Evolutionary conservation across 2,888 invertebrate genomes (phyloP), one percentile per base, ranked within the genome.

Genomic region (Helicoverpa assulta): DNA sequence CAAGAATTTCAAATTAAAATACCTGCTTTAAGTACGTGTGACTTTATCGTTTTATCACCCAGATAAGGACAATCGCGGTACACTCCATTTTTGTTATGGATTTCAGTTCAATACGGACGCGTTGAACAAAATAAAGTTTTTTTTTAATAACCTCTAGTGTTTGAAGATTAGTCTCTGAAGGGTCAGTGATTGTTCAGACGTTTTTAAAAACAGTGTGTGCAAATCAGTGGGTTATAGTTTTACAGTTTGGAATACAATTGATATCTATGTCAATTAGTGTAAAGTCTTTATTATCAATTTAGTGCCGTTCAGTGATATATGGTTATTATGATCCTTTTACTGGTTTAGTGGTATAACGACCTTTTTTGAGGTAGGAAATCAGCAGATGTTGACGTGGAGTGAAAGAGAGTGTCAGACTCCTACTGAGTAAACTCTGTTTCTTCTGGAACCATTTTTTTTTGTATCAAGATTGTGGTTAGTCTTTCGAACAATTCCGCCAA

Each of bases 21-120:
- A 67, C 66, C 63, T 67, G 58, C 59, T 50, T 62, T n/a, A 47
- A 57, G 33, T 77, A 64, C 51, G 57, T 50, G 62, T 16, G 5
- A 0, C 3, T 21, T 62, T 76, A 77, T 77, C 78, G 5, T n/a
- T 5, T 67, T 77, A 73, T 73, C 56, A 19, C 18, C 4, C 18
- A 66, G 68, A 77, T 66, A 76, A 16, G 7, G n/a, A 26, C 40
- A 19, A 63, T 73, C 73, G 77, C 59, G 40, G 59, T 50, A 33
- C 58, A 58, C 26, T 53, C 53, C 56, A 77, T 66, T 76, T 26
- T 73, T 65, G 64, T 63, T 56, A 37, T 29, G 7, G 54, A 29
- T 66, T 55, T 66, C 14, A 47, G 43, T 19, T 7, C 0, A 12
- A 40, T 56, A 6, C 18, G 4, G 56, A 66, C 65, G 56, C 56